Conservation (phyloP, 2,113 vertebrate species). For the Podilymbus podiceps region DNA sequence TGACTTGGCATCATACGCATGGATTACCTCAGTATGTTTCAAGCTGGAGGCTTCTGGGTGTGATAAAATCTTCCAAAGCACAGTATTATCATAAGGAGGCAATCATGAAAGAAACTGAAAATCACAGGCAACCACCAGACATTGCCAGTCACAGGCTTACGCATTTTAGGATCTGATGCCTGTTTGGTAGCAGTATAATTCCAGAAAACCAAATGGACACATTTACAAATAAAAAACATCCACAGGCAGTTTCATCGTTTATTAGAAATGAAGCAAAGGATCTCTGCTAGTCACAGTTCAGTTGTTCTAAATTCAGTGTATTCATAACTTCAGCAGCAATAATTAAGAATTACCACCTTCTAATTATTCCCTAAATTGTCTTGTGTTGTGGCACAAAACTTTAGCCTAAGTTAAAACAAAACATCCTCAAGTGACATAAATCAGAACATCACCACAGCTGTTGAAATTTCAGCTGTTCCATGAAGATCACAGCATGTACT, state of each 20-base stretch:
- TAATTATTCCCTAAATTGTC: background rate
- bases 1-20: background rate
- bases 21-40: conserved; percentile 8
- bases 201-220: background rate
- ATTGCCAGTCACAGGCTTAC: background rate
- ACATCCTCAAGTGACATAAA: background rate
- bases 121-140: background rate
- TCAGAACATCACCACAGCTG: background rate
- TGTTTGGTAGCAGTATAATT: background rate
- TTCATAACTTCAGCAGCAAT: background rate
- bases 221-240: background rate
- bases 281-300: background rate
- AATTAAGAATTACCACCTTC: background rate
- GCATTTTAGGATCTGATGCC: background rate
- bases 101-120: background rate
- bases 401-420: background rate
- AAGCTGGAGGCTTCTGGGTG: background rate
- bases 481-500: background rate
- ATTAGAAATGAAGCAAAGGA: background rate
- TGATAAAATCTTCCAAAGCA: background rate
- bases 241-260: background rate
- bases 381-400: background rate
- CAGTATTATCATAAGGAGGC: background rate
- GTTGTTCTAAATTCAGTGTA: background rate
- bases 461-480: conserved; percentile 23